These are phyloP conservation scores for Cettia cetti DNA, from an alignment of 2,113 vertebrate species.

Conservation along the genomic window DNA sequence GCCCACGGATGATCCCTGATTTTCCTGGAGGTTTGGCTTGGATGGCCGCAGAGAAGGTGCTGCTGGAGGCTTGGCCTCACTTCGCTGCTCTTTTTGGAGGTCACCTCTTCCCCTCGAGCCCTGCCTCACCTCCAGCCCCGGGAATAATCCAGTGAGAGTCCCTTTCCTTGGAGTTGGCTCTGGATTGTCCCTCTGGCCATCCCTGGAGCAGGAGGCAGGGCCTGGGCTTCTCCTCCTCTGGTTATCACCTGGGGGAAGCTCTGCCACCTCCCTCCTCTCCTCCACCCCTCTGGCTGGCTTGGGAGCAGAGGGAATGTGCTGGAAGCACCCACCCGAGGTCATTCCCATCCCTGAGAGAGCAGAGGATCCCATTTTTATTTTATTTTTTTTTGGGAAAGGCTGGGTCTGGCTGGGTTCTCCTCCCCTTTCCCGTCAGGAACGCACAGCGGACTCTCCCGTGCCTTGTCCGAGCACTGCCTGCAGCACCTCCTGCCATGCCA, in stretches of 20 bases:
- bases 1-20: accelerated
- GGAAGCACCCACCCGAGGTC: neutral
- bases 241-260: neutral
- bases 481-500: slow-evolving; percentile 44
- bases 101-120: neutral
- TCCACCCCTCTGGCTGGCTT: neutral
- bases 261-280: neutral
- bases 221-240: neutral
- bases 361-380: neutral
- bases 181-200: neutral
- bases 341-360: neutral
- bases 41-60: neutral
- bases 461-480: slow-evolving; percentile 72
- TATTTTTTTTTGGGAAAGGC: neutral
- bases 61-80: neutral
- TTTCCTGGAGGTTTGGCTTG: neutral
- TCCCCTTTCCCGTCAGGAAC: neutral
- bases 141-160: neutral
- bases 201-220: neutral
- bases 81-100: neutral
- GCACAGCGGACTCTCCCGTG: slow-evolving; percentile 59
- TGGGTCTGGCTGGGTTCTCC: neutral
- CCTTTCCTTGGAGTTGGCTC: neutral
- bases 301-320: accelerated
- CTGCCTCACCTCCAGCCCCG: neutral